phyloP scores from a whole-genome alignment of 2,113 vertebrate genomes.

The Oplegnathus fasciatus region DNA sequence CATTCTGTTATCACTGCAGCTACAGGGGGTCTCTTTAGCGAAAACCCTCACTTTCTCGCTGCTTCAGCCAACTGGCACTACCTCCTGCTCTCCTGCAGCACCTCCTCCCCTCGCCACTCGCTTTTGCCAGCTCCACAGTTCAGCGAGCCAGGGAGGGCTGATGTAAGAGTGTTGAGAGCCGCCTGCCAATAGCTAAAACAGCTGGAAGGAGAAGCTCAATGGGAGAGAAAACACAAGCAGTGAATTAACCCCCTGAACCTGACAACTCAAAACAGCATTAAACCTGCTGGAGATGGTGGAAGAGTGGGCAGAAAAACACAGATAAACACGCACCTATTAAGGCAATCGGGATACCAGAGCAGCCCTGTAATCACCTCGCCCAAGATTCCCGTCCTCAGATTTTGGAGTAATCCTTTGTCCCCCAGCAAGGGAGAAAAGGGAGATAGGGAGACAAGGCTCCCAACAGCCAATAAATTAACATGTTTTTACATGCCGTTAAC shows the following conservation, averaged over 20 bases:
- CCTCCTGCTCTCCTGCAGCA: slow-evolving; percentile 51
- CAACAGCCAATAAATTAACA: slow-evolving; percentile 73
- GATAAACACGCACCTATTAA: slow-evolving; percentile 36
- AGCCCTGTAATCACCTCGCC: slow-evolving; percentile 28
- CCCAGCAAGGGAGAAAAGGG: background rate
- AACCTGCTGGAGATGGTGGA: slow-evolving; percentile 31
- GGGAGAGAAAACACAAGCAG: slow-evolving; percentile 53
- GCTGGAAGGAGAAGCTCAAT: slow-evolving; percentile 70
- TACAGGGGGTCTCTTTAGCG: slow-evolving; percentile 69
- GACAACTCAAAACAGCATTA: slow-evolving; percentile 48
- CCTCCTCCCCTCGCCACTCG: slow-evolving; percentile 30
- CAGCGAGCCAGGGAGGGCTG: slow-evolving; percentile 51
- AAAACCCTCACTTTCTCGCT: slow-evolving; percentile 52
- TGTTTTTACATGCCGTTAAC: slow-evolving; percentile 67
- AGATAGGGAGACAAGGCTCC: slow-evolving; percentile 20
- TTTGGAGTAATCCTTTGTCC: slow-evolving; percentile 32
- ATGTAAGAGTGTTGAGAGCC: slow-evolving; percentile 46
- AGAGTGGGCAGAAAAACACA: slow-evolving; percentile 33
- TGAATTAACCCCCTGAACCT: slow-evolving; percentile 68
- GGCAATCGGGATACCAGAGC: slow-evolving; percentile 8
- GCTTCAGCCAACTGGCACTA: slow-evolving; percentile 52
- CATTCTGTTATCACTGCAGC: slow-evolving; percentile 73
- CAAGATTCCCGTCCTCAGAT: slow-evolving; percentile 28
- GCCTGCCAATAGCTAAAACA: slow-evolving; percentile 58
- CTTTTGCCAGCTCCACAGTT: slow-evolving; percentile 57